Base-by-base conservation (phyloP, 2,113 vertebrate species). In the Dipodomys merriami region DNA sequence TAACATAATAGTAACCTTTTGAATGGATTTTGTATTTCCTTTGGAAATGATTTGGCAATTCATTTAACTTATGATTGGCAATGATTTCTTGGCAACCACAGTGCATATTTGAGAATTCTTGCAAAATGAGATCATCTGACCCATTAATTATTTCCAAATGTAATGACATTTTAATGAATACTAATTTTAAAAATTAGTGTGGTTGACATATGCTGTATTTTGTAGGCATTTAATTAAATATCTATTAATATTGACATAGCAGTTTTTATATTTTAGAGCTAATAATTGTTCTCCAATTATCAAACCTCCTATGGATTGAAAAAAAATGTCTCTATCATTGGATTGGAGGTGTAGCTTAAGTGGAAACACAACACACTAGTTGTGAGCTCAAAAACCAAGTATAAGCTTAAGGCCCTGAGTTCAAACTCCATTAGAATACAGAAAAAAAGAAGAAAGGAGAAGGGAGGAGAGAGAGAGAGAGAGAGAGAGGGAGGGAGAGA, bases 111-210 rank as follows among this genome's bases (percentile, higher is more conserved):
- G 22, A 86, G 81, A 92, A 93, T 92, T 95, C 30, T 96, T 93
- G 35, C 69, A 91, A 94, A 94, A 91, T 71, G 39, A 95, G 89
- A 86, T 87, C 60, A 92, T 92, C 67, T 93, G 77, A 71, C 57
- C 90, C 78, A 91, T 93, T 94, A 83, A 94, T 95, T 95, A 77
- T 73, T 92, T 95, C 33, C 64, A 85, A 95, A 76, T 89, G 44
- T 90, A 95, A 87, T 95, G 71, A 92, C 79, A 93, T 90, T 91
- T 91, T 95, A 95, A 90, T 94, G 93, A 95, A 89, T 83, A 79
- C 20, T 84, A 95, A 95, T 94, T 92, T 96, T 93, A 94, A 94
- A 67, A 94, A 86, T 88, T 93, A 89, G 74, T 95, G 30, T 65
- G 91, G 19, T 87, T 95, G 77, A 87, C 44, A 95, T 65, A 94